These are phyloP conservation scores for Drosophila rhopaloa DNA, from an alignment of 1,140 invertebrate species.

Conservation along the genomic window DNA sequence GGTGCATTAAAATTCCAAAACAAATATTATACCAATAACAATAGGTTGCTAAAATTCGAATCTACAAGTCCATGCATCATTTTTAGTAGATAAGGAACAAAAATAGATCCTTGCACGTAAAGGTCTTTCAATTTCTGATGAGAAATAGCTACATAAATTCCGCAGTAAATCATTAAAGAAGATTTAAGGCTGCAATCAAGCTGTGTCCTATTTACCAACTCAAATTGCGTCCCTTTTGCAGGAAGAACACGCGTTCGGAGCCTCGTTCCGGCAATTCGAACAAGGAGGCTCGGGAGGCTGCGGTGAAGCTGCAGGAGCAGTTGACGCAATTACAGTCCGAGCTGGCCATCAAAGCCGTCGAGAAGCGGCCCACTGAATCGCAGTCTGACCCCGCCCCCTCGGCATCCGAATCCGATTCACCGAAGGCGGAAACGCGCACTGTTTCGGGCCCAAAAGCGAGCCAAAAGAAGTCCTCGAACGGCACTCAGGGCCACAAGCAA, in stretches of 20 bases:
- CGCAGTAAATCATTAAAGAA: not conserved
- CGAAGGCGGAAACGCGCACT: constrained; percentile 76
- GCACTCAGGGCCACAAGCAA: constrained; percentile 30
- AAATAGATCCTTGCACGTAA: too few species aligned
- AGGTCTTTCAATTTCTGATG: too few species aligned
- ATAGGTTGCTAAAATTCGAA: too few species aligned
- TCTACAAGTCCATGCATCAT: too few species aligned
- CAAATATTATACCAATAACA: too few species aligned
- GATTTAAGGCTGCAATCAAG: not conserved
- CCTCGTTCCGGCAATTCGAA: constrained; percentile 54
- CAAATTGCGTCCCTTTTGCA: constrained; percentile 62
- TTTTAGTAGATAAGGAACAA: too few species aligned
- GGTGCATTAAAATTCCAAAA: too few species aligned
- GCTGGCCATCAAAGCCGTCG: constrained; percentile 74
- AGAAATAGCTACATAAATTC: too few species aligned
- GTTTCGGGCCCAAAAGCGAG: constrained; percentile 64
- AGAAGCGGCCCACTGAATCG: constrained; percentile 44
- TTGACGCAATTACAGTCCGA: constrained; percentile 78
- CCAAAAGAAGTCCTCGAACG: constrained; percentile 73
- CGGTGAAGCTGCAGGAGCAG: constrained; percentile 72
- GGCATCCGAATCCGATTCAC: constrained; percentile 18
- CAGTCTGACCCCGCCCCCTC: not conserved
- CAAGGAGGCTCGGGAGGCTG: constrained; percentile 46
- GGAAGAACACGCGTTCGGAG: constrained; percentile 81
- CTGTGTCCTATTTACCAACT: constrained; percentile 29